A percentile compares a stretch with the other conserved stretches of the same genome.
These are phyloP conservation scores for Hyaena hyaena DNA, from an alignment of 2,113 vertebrate genomes.

Conservation along the genomic window DNA sequence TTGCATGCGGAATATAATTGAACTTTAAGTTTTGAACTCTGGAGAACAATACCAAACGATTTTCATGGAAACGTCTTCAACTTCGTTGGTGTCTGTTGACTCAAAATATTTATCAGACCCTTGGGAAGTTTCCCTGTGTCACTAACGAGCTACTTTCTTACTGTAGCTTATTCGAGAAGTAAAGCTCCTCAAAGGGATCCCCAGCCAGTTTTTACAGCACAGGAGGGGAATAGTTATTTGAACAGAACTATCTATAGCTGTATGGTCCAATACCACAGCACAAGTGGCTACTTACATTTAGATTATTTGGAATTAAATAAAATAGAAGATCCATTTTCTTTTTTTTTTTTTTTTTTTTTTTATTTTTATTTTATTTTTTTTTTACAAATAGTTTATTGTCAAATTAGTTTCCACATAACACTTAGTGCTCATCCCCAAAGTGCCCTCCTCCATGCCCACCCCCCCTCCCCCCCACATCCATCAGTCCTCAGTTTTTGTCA, in stretches of 20 bases:
- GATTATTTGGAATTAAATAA: neutral
- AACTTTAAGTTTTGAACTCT: conserved; percentile 73
- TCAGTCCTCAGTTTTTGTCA: too few relatives aligned
- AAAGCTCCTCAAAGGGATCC: conserved; percentile 49
- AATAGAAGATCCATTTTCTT: neutral
- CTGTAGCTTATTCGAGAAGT: conserved; percentile 37
- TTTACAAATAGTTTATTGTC: too few relatives aligned
- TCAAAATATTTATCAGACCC: conserved; percentile 34
- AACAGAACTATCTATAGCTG: neutral
- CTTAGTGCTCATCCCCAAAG: too few relatives aligned
- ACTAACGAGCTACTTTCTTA: neutral
- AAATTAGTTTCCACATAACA: too few relatives aligned
- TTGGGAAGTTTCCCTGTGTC: neutral
- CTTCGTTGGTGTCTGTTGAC: neutral
- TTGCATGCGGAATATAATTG: conserved; percentile 27
- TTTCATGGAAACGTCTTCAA: conserved; percentile 47
- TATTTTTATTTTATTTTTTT: too few relatives aligned
- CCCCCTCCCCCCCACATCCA: too few relatives aligned
- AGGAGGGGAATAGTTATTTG: conserved; percentile 44
- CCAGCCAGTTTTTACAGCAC: conserved; percentile 41
- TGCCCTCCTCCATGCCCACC: too few relatives aligned
- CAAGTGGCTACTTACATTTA: neutral
- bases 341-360: too few relatives aligned
- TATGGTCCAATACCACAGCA: too few relatives aligned
- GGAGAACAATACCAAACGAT: conserved; percentile 46